These are phyloP conservation scores for Labeo catla DNA, from an alignment of 2,113 vertebrate genomes.

Conservation along the genomic window DNA sequence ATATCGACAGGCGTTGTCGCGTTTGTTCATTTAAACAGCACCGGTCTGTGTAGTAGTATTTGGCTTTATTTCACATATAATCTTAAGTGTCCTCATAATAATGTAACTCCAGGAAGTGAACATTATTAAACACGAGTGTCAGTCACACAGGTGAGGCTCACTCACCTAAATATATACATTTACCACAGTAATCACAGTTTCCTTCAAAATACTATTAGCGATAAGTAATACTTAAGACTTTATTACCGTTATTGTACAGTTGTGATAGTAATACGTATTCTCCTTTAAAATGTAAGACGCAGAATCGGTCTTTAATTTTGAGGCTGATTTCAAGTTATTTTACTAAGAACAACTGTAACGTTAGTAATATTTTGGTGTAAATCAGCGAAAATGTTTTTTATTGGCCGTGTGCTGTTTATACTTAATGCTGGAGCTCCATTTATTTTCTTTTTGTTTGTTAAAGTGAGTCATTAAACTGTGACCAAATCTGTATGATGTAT, in stretches of 20 bases:
- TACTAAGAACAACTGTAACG: not conserved
- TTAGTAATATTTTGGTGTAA: not conserved
- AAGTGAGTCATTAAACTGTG: not conserved
- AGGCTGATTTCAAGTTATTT: not conserved
- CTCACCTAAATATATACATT: not conserved
- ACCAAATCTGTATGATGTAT: not conserved
- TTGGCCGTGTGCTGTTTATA: not conserved
- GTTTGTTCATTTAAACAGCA: not conserved
- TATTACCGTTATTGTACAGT: not conserved
- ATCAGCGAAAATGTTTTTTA: not conserved
- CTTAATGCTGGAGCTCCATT: not conserved
- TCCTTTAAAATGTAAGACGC: not conserved
- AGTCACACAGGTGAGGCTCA: not conserved
- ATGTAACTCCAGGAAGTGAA: conserved; percentile 26
- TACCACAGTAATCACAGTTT: not conserved
- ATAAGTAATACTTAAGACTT: too few species aligned
- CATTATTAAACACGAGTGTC: not conserved
- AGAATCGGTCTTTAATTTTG: not conserved
- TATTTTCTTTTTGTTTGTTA: not conserved
- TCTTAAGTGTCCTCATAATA: not conserved
- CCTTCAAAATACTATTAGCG: not conserved
- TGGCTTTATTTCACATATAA: not conserved
- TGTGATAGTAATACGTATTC: not conserved
- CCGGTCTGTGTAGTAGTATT: not conserved
- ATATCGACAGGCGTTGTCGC: not conserved